A percentile compares a stretch with the other conserved stretches of the same genome.
Evolutionary conservation across 2,797 vertebrate genomes (phyloP).

Genomic region (Halcyon chelicuti): DNA sequence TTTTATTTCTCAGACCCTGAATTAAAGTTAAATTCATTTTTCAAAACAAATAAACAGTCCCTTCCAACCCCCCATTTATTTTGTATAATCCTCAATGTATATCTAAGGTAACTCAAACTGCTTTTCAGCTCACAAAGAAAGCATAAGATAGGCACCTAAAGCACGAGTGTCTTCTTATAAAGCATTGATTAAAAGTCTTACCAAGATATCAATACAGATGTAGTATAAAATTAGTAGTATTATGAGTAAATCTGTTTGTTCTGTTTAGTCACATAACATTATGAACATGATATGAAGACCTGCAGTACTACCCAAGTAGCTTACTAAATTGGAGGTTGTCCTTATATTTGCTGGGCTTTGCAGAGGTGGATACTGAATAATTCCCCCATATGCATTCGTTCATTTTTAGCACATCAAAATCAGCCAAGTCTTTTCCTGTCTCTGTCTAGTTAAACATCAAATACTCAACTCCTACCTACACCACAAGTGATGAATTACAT

Average conservation of each 20-base stretch:
- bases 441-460: slow-evolving; percentile 34
- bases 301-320: neutral
- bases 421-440: neutral
- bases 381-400: neutral
- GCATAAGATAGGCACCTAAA: neutral
- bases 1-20: neutral
- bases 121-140: neutral
- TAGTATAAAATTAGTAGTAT: neutral
- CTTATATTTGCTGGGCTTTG: neutral
- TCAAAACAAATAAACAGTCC: neutral
- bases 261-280: neutral
- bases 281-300: neutral
- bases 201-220: neutral
- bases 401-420: slow-evolving; percentile 27
- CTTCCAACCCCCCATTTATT: neutral
- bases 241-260: neutral
- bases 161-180: neutral
- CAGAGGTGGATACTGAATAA: neutral
- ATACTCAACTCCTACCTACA: slow-evolving; percentile 28
- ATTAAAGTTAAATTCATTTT: neutral
- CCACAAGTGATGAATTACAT: neutral
- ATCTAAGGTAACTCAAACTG: neutral
- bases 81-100: neutral
- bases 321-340: neutral
- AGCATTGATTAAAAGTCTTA: neutral